Evolutionary conservation across 2,797 vertebrate genomes (phyloP).

Genomic region (Ceryle rudis): DNA sequence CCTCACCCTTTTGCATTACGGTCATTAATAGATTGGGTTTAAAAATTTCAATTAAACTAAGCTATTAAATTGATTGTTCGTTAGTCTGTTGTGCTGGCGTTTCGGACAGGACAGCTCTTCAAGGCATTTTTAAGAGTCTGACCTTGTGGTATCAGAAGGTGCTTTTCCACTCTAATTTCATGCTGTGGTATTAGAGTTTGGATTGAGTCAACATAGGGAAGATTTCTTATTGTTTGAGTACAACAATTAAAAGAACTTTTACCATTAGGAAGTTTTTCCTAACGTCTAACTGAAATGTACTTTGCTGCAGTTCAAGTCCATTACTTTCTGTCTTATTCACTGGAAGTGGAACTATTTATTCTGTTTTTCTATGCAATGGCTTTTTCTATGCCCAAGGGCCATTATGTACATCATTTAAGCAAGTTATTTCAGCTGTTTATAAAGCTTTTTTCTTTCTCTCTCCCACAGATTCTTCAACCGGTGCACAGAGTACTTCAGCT

Average conservation of each 20-base stretch:
- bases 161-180: not conserved
- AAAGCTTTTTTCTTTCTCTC: not conserved
- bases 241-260: constrained; percentile 4
- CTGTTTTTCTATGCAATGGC: not conserved
- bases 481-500: not conserved
- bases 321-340: not conserved
- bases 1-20: not conserved
- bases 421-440: not conserved
- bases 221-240: not conserved
- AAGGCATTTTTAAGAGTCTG: not conserved
- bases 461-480: not conserved
- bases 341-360: not conserved
- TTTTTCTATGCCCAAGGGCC: not conserved
- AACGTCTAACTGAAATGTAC: not conserved
- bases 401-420: not conserved
- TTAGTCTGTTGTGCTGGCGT: not conserved
- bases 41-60: not conserved
- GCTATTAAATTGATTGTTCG: not conserved
- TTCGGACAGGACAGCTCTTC: not conserved
- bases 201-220: not conserved
- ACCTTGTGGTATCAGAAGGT: not conserved
- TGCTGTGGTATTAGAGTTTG: not conserved
- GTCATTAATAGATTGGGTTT: not conserved
- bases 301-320: not conserved
- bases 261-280: not conserved